phyloP scores from a whole-genome alignment of 2,797 vertebrate genomes.

The Clarias laeviceps region DNA sequence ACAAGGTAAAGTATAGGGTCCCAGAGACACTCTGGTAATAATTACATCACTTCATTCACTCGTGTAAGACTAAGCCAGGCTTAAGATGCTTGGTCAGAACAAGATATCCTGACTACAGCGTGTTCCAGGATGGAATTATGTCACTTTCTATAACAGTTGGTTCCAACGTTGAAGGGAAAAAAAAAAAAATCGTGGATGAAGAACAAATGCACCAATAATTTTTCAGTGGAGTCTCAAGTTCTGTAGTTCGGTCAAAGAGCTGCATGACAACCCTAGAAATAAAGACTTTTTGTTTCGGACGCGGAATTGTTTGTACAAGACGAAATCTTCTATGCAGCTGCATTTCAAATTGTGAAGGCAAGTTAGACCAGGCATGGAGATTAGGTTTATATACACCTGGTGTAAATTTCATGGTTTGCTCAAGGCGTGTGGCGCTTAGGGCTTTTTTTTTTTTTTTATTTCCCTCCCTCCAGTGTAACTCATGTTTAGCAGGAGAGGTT shows the following conservation, averaged over 20 bases:
- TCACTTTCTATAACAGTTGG: not conserved
- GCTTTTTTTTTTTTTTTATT: not conserved
- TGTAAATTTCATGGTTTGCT: not conserved
- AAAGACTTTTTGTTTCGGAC: not conserved
- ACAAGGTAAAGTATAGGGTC: no score
- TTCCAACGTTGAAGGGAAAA: not conserved
- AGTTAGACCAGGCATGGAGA: not conserved
- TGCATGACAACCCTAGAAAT: not conserved
- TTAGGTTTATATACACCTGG: not conserved
- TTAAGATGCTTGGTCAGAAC: not conserved
- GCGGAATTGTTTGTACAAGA: not conserved
- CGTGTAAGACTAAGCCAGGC: not conserved
- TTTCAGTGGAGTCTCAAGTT: not conserved
- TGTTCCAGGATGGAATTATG: not conserved
- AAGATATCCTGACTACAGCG: not conserved
- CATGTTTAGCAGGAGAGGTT: not conserved
- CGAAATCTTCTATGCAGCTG: not conserved
- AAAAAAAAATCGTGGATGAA: not conserved
- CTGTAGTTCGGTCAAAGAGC: not conserved
- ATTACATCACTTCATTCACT: not conserved
- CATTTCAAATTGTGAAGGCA: no score
- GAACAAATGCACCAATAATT: not conserved
- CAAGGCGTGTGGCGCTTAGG: not conserved
- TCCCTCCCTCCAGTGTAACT: not conserved
- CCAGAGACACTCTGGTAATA: not conserved